Evolutionary conservation across 1,140 invertebrate genomes (phyloP), one percentile per base, ranked within the genome.

Genomic region (Parapsyche elsis): DNA sequence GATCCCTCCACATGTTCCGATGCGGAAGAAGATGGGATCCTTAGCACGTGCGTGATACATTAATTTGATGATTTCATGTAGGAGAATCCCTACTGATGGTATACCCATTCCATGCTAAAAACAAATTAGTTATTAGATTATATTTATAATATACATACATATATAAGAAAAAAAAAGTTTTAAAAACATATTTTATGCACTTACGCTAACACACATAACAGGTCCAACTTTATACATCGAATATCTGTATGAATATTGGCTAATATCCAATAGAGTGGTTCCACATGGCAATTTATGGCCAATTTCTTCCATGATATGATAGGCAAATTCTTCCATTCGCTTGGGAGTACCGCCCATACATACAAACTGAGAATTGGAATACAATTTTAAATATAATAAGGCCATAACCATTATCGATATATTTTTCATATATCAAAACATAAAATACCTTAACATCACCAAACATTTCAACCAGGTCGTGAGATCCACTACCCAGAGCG

Each of bases 161-260:
- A 16, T 67, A 67, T 67, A 67, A 26, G 5, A 19, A n/a, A n/a
- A n/a, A n/a, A n/a, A 67, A 0, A 21, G 2, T 16, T 57, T 19
- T 61, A 21, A 16, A 23, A 2, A 67, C 64, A 49, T 12, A 57
- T 49, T 53, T 21, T 78, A n/a, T n/a, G n/a, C n/a, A 94, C 95
- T 95, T 91, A 98, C 97, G 87, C 95, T 97, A 79, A 97, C 92
- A 82, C 93, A 96, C 0, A 98, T 90, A 24, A 98, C 95, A 0
- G 96, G 95, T n/a, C 96, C 96, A 26, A 98, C 95, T 94, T 99
- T 99, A 88, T 95, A 99, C 94, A 99, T 97, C 19, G 95, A 95
- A 88, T 98, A 99, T 84, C 98, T 91, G 87, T 98, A 97, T 9
- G 96, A 97, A 86, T 94, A 95, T 85, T 94, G 94, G 84, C 95